Conservation (phyloP, 2,113 vertebrate genomes). For the Machaerirhynchus nigripectus region DNA sequence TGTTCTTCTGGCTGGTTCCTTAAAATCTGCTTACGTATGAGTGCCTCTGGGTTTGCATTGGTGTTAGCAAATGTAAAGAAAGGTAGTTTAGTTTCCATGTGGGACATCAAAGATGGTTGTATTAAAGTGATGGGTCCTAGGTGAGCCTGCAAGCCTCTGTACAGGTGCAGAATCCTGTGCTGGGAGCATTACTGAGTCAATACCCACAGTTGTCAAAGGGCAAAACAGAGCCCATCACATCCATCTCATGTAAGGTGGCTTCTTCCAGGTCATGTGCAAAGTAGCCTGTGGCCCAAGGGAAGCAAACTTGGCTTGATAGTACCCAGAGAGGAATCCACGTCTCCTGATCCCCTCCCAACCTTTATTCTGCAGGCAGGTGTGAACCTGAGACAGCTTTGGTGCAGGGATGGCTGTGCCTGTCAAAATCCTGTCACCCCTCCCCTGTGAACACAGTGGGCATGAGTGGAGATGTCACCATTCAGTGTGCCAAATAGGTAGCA, state of each 20-base stretch:
- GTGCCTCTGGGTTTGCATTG: neutral
- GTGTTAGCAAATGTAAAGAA: neutral
- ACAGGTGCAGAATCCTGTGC: neutral
- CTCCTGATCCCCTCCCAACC: neutral
- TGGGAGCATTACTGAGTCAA: neutral
- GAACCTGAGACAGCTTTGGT: neutral
- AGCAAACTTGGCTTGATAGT: neutral
- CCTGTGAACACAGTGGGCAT: neutral
- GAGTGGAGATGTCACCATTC: neutral
- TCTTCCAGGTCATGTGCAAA: neutral
- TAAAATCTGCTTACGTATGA: fast-evolving
- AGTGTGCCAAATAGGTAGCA: neutral
- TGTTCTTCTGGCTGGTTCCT: neutral
- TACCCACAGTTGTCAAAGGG: neutral
- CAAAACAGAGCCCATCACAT: neutral
- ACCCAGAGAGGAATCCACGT: fast-evolving
- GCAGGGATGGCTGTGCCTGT: neutral
- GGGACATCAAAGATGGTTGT: neutral
- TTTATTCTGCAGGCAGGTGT: neutral
- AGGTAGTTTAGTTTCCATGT: neutral
- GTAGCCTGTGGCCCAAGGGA: neutral
- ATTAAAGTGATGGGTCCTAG: neutral
- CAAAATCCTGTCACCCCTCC: neutral
- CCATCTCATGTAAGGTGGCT: neutral
- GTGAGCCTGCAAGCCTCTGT: neutral